Conservation (phyloP, 37 sponge, comb jelly and placozoan genomes). For the Oopsacas minuta region DNA sequence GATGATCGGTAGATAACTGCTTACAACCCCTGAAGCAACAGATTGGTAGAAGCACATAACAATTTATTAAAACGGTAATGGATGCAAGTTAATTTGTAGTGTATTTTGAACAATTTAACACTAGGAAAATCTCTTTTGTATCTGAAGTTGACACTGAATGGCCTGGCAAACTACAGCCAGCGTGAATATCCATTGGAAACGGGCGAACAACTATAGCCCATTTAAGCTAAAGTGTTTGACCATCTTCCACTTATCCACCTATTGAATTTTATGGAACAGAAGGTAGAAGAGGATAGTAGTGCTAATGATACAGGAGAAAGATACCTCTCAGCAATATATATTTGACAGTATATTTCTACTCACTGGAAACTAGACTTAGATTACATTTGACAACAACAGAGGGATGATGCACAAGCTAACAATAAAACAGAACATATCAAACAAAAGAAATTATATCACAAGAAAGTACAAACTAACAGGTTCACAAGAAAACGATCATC, state of each 20-base stretch:
- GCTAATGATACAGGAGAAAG: background rate
- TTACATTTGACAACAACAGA: background rate
- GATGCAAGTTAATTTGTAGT: background rate
- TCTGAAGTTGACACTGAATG: background rate
- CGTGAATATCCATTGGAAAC: background rate
- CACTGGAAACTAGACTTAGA: background rate
- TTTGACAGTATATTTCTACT: background rate
- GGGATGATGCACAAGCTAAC: background rate
- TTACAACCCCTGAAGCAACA: background rate
- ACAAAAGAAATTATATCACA: background rate
- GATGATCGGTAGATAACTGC: background rate
- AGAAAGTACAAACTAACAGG: background rate
- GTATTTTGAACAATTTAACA: background rate
- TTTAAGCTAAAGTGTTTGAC: conserved; percentile 4
- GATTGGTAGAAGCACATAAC: background rate
- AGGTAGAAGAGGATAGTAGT: background rate
- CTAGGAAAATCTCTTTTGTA: background rate
- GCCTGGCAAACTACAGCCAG: background rate
- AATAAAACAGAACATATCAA: background rate
- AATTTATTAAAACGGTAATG: background rate
- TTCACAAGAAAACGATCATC: too few species aligned
- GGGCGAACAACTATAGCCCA: background rate
- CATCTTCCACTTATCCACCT: background rate
- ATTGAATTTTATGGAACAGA: background rate
- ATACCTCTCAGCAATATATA: too few species aligned